These are phyloP conservation scores for Cephalopholis sonnerati DNA, from an alignment of 2,113 vertebrate species.

Conservation along the genomic window DNA sequence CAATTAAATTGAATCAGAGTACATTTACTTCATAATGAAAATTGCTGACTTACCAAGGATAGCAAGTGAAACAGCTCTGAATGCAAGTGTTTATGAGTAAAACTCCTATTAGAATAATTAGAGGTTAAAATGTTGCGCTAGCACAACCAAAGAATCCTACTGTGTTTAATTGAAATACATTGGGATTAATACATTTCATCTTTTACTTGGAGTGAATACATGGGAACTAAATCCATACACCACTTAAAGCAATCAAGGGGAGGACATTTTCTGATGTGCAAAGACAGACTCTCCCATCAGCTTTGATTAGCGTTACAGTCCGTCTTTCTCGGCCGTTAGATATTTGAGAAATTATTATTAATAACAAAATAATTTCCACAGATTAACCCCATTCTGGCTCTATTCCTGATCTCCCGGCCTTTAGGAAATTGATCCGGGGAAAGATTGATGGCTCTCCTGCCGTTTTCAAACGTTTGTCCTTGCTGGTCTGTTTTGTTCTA, in stretches of 20 bases:
- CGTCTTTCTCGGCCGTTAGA: conserved; percentile 83
- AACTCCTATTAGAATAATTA: conserved; percentile 37
- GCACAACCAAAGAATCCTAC: conserved; percentile 10
- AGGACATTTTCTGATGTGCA: conserved; percentile 70
- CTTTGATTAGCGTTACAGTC: conserved; percentile 86
- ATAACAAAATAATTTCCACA: conserved; percentile 88
- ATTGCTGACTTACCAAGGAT: conserved; percentile 39
- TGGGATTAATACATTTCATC: conserved; percentile 59
- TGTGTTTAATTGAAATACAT: conserved; percentile 50
- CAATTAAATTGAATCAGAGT: conserved; percentile 60
- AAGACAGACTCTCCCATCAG: conserved; percentile 84
- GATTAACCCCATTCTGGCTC: conserved; percentile 87
- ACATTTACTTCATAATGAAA: conserved; percentile 60
- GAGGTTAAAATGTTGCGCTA: conserved; percentile 34
- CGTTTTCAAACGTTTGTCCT: conserved; percentile 85
- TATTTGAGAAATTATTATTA: conserved; percentile 89
- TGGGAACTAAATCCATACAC: conserved; percentile 59
- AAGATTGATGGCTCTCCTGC: conserved; percentile 86
- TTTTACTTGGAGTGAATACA: conserved; percentile 30
- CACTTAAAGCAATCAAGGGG: conserved; percentile 72
- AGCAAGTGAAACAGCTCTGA: conserved; percentile 4
- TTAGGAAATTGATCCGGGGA: conserved; percentile 85
- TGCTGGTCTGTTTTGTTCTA: conserved; percentile 69
- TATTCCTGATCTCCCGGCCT: conserved; percentile 83
- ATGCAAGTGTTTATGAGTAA: conserved; percentile 49